Evolutionary conservation across 2,113 vertebrate species (phyloP).

Genomic region (Gulo gulo): DNA sequence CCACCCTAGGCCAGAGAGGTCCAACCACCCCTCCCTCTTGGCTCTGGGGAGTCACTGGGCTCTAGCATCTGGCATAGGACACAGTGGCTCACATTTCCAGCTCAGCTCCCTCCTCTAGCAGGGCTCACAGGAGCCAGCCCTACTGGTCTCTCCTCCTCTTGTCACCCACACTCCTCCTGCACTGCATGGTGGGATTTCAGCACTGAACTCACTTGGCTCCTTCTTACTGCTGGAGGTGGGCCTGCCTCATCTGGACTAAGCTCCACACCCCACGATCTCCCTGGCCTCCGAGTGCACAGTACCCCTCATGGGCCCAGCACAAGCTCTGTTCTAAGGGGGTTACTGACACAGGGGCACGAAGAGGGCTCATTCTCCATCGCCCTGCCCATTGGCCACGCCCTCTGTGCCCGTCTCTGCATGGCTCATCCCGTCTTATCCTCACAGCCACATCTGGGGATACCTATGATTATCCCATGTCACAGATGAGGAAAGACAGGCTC

Average conservation of each 20-base stretch:
- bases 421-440: neutral
- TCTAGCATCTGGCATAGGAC: neutral
- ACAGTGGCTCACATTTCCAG: rapidly evolving
- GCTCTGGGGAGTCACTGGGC: neutral
- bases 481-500: neutral
- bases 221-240: neutral
- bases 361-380: neutral
- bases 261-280: no score
- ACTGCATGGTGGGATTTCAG: rapidly evolving
- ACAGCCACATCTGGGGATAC: no score
- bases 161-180: rapidly evolving
- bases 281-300: neutral
- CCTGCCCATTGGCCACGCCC: neutral
- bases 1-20: neutral
- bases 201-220: neutral
- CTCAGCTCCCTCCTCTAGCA: neutral
- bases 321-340: neutral
- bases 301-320: neutral
- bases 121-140: neutral
- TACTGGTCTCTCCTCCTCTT: neutral
- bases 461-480: neutral
- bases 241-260: neutral
- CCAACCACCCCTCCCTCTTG: no score
- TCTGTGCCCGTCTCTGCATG: neutral
- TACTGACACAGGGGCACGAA: rapidly evolving